Conservation (phyloP, 2,797 vertebrate genomes). For the Pipistrellus kuhlii region DNA sequence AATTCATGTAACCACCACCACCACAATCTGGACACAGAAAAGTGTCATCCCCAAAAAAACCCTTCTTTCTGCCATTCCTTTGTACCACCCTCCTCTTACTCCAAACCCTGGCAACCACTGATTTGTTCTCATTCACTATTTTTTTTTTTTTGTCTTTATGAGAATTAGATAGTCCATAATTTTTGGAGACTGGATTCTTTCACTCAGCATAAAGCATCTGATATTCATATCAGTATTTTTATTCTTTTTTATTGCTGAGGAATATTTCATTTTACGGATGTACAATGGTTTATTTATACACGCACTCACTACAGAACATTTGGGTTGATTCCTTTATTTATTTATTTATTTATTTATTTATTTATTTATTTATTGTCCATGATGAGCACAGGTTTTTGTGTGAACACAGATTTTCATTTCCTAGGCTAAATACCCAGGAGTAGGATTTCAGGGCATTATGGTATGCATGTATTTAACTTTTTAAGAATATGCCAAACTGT, state of each 20-base stretch:
- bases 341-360: too few species aligned
- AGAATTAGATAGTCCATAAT: background rate
- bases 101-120: background rate
- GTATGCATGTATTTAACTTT: background rate
- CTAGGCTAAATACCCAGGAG: background rate
- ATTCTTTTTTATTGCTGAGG: background rate
- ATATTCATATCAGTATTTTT: background rate
- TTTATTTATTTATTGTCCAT: too few species aligned
- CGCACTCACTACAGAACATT: background rate
- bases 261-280: background rate
- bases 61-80: background rate
- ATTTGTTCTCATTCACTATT: background rate
- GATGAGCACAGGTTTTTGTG: background rate
- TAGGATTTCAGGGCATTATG: background rate
- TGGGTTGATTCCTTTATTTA: background rate
- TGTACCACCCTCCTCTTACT: background rate
- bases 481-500: background rate
- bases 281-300: background rate
- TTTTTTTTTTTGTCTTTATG: background rate
- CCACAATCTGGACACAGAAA: background rate
- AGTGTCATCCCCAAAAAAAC: background rate
- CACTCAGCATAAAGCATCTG: background rate
- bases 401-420: background rate
- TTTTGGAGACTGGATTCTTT: conserved; percentile 14
- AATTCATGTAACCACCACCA: background rate